These are phyloP conservation scores for Hybognathus amarus DNA, from an alignment of 2,797 vertebrate genomes.

Conservation along the genomic window DNA sequence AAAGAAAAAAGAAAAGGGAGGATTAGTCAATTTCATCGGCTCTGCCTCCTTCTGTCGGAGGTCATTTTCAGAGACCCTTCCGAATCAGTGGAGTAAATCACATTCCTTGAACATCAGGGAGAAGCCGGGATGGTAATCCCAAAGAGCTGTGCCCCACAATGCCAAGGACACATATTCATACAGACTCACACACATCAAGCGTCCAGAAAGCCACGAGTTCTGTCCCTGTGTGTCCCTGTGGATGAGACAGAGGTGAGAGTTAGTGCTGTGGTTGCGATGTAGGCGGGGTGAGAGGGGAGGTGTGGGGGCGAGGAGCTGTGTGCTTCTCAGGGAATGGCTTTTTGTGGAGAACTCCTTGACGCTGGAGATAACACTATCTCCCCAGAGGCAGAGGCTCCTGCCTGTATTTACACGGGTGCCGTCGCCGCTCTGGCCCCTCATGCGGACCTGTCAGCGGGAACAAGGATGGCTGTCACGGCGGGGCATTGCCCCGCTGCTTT, in stretches of 20 bases:
- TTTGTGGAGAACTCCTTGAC: slow-evolving; percentile 65
- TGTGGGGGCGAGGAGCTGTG: slow-evolving; percentile 36
- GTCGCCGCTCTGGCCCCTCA: slow-evolving; percentile 72
- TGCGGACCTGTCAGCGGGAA: slow-evolving; percentile 75
- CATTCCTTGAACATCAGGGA: slow-evolving; percentile 78
- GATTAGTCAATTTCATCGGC: slow-evolving; percentile 76
- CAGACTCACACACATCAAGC: slow-evolving; percentile 7
- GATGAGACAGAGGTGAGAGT: slow-evolving; percentile 48
- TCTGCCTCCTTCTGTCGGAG: slow-evolving; percentile 67
- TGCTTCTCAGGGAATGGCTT: slow-evolving; percentile 46
- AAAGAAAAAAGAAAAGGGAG: slow-evolving; percentile 65
- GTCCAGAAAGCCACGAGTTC: not conserved
- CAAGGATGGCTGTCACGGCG: slow-evolving; percentile 73
- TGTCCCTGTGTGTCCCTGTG: not conserved
- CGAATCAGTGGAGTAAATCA: slow-evolving; percentile 75
- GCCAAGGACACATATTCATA: slow-evolving; percentile 4
- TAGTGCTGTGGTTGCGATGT: slow-evolving; percentile 43
- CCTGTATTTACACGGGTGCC: slow-evolving; percentile 70
- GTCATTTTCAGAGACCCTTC: slow-evolving; percentile 75
- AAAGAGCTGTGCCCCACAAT: slow-evolving; percentile 38
- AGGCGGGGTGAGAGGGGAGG: slow-evolving; percentile 20
- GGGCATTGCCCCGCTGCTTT: slow-evolving; percentile 69
- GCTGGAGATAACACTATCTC: slow-evolving; percentile 83
- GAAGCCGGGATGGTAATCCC: slow-evolving; percentile 46
- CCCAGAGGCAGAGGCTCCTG: slow-evolving; percentile 75